Percentiles rank a stretch among this genome's conserved stretches.
Evolutionary conservation across 2,797 vertebrate species (phyloP).

Genomic region (Geotrypetes seraphini): DNA sequence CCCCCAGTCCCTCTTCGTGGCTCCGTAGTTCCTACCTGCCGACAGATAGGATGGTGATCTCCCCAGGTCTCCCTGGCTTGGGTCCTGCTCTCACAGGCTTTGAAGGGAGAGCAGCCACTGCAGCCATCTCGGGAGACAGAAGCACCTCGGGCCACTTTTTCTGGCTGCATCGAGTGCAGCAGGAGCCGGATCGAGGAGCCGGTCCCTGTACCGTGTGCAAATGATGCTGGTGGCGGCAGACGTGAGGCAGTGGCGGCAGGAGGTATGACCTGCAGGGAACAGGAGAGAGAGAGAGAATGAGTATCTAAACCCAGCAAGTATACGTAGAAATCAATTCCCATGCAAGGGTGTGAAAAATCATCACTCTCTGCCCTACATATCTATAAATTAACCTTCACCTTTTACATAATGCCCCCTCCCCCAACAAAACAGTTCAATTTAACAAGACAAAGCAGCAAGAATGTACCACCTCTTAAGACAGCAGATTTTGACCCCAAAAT

Average conservation of each 20-base stretch:
- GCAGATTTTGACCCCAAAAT: too few species aligned
- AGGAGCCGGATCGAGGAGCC: slow-evolving; percentile 56
- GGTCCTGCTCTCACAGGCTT: neutral
- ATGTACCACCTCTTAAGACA: too few species aligned
- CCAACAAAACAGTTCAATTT: too few species aligned
- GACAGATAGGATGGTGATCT: slow-evolving; percentile 75
- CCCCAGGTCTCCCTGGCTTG: slow-evolving; percentile 40
- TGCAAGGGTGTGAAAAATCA: too few species aligned
- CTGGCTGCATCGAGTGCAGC: slow-evolving; percentile 83
- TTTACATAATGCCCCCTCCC: too few species aligned
- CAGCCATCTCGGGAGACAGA: slow-evolving; percentile 35
- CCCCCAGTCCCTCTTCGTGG: too few species aligned
- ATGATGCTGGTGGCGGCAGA: slow-evolving; percentile 81
- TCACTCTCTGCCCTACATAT: too few species aligned
- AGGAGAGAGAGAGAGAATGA: fast-evolving
- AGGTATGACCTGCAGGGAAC: slow-evolving; percentile 44
- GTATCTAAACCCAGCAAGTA: neutral
- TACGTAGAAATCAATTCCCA: too few species aligned
- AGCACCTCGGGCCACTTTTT: slow-evolving; percentile 80
- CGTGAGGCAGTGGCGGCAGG: slow-evolving; percentile 59
- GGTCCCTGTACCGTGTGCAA: slow-evolving; percentile 80
- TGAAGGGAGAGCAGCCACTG: slow-evolving; percentile 9
- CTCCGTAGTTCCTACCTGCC: too few species aligned
- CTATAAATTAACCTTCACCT: too few species aligned
- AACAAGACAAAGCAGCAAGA: too few species aligned